Conservation (phyloP, 2,888 invertebrate genomes). For the Melinopterus prodromus region DNA sequence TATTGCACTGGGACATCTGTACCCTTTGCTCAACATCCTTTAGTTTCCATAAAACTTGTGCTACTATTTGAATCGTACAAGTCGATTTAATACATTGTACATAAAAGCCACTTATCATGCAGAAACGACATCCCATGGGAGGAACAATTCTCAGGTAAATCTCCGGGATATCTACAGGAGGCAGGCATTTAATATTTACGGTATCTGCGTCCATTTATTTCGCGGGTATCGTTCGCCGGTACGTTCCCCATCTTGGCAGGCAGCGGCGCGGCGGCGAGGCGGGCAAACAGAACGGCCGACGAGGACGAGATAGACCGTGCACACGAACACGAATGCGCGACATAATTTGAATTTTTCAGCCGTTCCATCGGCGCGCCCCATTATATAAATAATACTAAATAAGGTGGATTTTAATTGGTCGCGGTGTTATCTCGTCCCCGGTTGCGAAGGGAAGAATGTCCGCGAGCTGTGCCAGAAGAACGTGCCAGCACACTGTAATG, state of each 20-base stretch:
- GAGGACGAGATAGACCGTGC: not conserved
- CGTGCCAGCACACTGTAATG: not conserved
- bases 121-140: not conserved
- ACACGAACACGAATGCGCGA: not conserved
- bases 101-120: not conserved
- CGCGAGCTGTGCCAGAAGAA: not conserved
- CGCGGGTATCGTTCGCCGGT: not conserved
- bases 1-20: not conserved
- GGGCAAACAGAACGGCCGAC: not conserved
- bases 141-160: not conserved
- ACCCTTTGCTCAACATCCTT: not conserved
- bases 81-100: not conserved
- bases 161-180: not conserved
- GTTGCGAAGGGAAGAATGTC: constrained; percentile 45
- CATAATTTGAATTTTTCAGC: constrained; percentile 23
- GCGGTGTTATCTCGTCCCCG: constrained; percentile 45
- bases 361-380: constrained; percentile 5
- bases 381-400: constrained; percentile 43
- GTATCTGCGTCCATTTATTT: constrained; percentile 4
- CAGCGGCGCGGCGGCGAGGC: not conserved
- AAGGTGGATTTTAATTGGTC: constrained; percentile 47
- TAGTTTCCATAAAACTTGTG: not conserved
- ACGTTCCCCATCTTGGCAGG: not conserved
- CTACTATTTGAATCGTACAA: not conserved
- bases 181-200: constrained; percentile 4